These are phyloP conservation scores for Pseudococcus viburni DNA, from an alignment of 2,888 invertebrate genomes.

Conservation along the genomic window DNA sequence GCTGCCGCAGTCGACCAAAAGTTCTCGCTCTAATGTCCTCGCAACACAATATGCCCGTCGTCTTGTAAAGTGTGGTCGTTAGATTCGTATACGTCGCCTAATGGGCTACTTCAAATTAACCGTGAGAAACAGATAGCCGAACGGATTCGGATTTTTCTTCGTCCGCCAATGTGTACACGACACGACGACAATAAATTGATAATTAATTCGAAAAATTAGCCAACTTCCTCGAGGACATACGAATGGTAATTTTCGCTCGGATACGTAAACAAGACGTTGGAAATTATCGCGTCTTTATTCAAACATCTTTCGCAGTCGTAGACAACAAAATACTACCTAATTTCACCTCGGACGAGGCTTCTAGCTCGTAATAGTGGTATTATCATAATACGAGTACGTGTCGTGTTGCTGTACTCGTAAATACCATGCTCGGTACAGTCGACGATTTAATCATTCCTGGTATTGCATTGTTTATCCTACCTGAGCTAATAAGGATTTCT, in stretches of 20 bases:
- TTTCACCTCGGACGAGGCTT: neutral
- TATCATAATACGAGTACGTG: neutral
- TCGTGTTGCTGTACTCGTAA: neutral
- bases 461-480: neutral
- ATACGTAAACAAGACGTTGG: neutral
- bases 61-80: conserved; percentile 4
- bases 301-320: neutral
- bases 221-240: conserved; percentile 17
- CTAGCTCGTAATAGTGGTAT: neutral
- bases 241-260: neutral
- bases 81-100: neutral
- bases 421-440: neutral
- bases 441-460: neutral
- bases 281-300: neutral
- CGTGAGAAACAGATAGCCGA: conserved; percentile 28
- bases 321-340: conserved; percentile 1
- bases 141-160: neutral
- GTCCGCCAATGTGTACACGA: neutral
- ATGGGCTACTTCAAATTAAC: conserved; percentile 37
- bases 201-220: conserved; percentile 22
- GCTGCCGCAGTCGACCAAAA: conserved; percentile 17
- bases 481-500: conserved; percentile 4
- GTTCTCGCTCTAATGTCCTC: conserved; percentile 28
- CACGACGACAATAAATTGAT: conserved; percentile 6
- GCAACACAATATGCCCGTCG: neutral